Base-by-base conservation (phyloP, 1,140 invertebrate species). In the Coelopa frigida region DNA sequence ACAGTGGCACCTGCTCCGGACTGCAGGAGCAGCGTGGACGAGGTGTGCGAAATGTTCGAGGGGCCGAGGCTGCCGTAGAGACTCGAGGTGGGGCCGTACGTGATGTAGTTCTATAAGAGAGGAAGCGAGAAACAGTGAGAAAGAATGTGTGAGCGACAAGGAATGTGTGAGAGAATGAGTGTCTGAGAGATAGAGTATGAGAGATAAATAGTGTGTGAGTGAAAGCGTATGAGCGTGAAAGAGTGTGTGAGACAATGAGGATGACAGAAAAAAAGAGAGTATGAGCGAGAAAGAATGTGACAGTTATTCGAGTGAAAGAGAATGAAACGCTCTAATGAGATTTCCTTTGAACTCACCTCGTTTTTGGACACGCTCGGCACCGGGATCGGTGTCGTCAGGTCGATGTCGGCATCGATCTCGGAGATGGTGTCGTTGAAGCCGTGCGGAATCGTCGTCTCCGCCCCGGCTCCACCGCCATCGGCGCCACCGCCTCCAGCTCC, bases 341-440 rank as follows among this genome's bases (percentile, higher is more conserved):
- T 6, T 38, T 4, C 22, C 5, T 38, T 6, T 21, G 14, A 21
- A 47, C 41, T 50, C 51, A 68, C 65, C 52, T 68, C 64, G 23
- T 61, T 68, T 37, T 68, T 63, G 8, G 64, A 66, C 5, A 68
- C 57, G 20, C 57, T 66, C 29, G 64, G 55, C 54, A 79, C 71
- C 21, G 78, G 74, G 10, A 78, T 67, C 4, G 78, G 68, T 2
- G 76, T 76, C 24, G 77, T 78, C 11, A 84, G 71, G 63, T 83
- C 81, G 47, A 84, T 83, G 56, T 85, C 82, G 2, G 81, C 82
- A 54, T 85, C 83, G 43, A 84, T 80, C 58, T 85, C 82, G 21
- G 79, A 82, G 54, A 84, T 80, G 7, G 58, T 65, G 51, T 84
- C 81, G 51, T 84, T 82, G 51, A 85, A 86, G 14, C 83, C 83